Evolutionary conservation across 2,113 vertebrate genomes (phyloP).

Genomic region (Cromileptes altivelis): DNA sequence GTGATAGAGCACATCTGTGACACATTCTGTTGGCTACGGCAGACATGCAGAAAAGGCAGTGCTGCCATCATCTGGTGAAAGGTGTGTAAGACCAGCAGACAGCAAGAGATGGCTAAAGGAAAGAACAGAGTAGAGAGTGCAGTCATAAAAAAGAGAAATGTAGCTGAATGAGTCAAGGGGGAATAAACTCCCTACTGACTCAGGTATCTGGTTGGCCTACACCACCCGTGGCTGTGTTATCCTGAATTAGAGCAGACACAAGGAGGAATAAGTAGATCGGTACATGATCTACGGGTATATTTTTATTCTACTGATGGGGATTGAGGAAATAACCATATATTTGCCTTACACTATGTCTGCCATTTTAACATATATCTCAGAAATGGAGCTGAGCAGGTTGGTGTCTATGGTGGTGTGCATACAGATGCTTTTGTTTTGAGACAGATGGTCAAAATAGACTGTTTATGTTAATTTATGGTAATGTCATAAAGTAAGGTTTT

Average conservation of each 20-base stretch:
- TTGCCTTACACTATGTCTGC: slow-evolving; percentile 4
- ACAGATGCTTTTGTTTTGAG: neutral
- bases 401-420: neutral
- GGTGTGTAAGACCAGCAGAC: slow-evolving; percentile 30
- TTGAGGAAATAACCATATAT: neutral
- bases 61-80: slow-evolving; percentile 81
- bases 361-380: slow-evolving; percentile 15
- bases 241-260: slow-evolving; percentile 17
- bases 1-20: slow-evolving; percentile 2
- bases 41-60: slow-evolving; percentile 48
- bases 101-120: neutral
- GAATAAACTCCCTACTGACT: slow-evolving; percentile 32
- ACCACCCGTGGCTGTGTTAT: neutral
- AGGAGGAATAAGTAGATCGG: slow-evolving; percentile 36
- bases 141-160: neutral
- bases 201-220: neutral
- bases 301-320: slow-evolving; percentile 23
- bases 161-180: slow-evolving; percentile 15
- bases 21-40: neutral
- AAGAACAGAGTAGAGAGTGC: neutral
- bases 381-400: neutral
- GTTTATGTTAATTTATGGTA: neutral
- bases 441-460: neutral
- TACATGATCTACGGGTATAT: slow-evolving; percentile 19
- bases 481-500: neutral